Evolutionary conservation across 2,888 invertebrate species (phyloP).

Genomic region (Dendrolimus houi): DNA sequence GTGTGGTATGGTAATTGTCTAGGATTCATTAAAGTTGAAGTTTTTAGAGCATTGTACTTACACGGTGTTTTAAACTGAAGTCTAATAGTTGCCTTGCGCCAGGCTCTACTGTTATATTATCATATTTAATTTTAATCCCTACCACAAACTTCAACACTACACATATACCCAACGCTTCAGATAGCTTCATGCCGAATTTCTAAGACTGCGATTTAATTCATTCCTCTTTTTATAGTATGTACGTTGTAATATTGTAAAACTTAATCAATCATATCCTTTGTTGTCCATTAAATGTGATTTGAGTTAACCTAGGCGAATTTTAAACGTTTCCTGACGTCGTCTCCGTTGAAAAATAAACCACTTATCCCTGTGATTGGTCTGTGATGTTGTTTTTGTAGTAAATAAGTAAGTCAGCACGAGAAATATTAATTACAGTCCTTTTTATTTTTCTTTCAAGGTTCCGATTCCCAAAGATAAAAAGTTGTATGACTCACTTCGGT

Average conservation of each 20-base stretch:
- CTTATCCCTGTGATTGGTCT: too few relatives aligned
- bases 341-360: too few relatives aligned
- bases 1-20: too few relatives aligned
- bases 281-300: neutral
- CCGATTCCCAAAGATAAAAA: too few relatives aligned
- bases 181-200: neutral
- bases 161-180: neutral
- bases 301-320: too few relatives aligned
- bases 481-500: too few relatives aligned
- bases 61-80: constrained; percentile 31
- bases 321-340: too few relatives aligned
- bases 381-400: too few relatives aligned
- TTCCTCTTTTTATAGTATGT: neutral
- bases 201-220: neutral
- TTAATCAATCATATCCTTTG: neutral
- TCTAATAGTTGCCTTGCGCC: constrained; percentile 29
- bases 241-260: neutral
- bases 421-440: too few relatives aligned
- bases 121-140: constrained; percentile 9
- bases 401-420: too few relatives aligned
- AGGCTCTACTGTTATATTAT: constrained; percentile 19
- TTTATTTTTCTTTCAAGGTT: too few relatives aligned
- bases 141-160: neutral
- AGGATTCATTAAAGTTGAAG: neutral
- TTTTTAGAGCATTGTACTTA: constrained; percentile 10